phyloP scores from a whole-genome alignment of 2,888 invertebrate species.

The Escarpia spicata region DNA sequence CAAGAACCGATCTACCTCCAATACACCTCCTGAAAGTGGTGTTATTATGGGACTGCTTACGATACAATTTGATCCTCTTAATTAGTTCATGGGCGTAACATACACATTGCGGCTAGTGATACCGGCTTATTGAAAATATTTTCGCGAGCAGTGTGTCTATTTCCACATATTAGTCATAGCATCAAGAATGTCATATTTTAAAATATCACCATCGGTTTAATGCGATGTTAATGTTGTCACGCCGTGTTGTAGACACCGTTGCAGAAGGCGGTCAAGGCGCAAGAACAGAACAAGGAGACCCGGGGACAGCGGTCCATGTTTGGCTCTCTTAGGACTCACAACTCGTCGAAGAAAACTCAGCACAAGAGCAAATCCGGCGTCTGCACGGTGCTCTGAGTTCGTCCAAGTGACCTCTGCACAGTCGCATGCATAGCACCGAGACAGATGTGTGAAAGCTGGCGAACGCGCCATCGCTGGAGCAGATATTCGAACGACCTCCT shows the following conservation, averaged over 20 bases:
- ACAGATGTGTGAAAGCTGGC: not conserved
- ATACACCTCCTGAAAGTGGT: too few relatives aligned
- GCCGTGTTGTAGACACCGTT: constrained; percentile 31
- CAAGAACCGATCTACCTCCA: too few relatives aligned
- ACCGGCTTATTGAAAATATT: too few relatives aligned
- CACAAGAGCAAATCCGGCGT: not conserved
- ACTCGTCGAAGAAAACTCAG: not conserved
- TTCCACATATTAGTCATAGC: too few relatives aligned
- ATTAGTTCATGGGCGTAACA: too few relatives aligned
- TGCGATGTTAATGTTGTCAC: too few relatives aligned
- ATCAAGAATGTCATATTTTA: too few relatives aligned
- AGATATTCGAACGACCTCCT: not conserved
- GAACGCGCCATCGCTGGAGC: not conserved
- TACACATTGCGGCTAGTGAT: too few relatives aligned
- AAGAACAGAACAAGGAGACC: constrained; percentile 32
- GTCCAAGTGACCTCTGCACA: not conserved
- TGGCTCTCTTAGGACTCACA: not conserved
- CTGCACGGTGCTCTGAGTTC: not conserved
- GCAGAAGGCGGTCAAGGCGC: constrained; percentile 30
- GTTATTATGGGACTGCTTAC: too few relatives aligned
- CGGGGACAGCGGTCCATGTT: constrained; percentile 19
- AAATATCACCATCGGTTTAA: too few relatives aligned
- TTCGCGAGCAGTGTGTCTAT: too few relatives aligned
- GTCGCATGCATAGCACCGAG: not conserved
- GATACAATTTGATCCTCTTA: too few relatives aligned